A percentile compares a stretch with the other conserved stretches of the same genome.
These are phyloP conservation scores for Hystrix brachyura DNA, from an alignment of 2,113 vertebrate species.

Conservation along the genomic window DNA sequence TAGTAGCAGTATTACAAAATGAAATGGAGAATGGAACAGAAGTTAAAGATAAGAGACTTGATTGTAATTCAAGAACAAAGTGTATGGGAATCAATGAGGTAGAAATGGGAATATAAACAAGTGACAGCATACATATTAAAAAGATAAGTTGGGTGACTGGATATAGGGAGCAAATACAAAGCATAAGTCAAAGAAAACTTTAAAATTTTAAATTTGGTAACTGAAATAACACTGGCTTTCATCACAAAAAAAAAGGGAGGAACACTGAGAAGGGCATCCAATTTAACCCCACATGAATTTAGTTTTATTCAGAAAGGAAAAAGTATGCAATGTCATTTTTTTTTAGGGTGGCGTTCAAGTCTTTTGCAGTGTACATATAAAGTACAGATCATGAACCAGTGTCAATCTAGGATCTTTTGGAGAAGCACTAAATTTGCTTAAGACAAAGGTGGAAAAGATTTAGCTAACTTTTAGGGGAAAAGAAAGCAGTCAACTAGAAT, in stretches of 20 bases:
- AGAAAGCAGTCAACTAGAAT: neutral
- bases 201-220: slow-evolving; percentile 5
- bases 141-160: neutral
- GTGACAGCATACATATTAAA: neutral
- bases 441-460: slow-evolving; percentile 21
- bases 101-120: neutral
- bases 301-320: slow-evolving; percentile 56
- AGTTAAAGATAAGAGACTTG: slow-evolving; percentile 5
- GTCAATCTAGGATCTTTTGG: slow-evolving; percentile 7
- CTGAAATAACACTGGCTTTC: slow-evolving; percentile 11
- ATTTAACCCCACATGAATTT: slow-evolving; percentile 29
- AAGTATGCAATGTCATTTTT: neutral
- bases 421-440: slow-evolving; percentile 38
- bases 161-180: neutral
- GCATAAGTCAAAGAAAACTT: neutral
- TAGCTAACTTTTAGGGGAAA: neutral
- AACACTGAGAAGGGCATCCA: neutral
- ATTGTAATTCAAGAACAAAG: slow-evolving; percentile 12
- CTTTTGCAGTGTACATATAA: neutral
- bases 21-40: slow-evolving; percentile 6
- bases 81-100: neutral
- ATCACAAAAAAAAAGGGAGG: neutral
- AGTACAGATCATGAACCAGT: neutral
- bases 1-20: neutral
- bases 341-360: neutral